phyloP scores from a whole-genome alignment of 2,797 vertebrate species.

The Myotis myotis region DNA sequence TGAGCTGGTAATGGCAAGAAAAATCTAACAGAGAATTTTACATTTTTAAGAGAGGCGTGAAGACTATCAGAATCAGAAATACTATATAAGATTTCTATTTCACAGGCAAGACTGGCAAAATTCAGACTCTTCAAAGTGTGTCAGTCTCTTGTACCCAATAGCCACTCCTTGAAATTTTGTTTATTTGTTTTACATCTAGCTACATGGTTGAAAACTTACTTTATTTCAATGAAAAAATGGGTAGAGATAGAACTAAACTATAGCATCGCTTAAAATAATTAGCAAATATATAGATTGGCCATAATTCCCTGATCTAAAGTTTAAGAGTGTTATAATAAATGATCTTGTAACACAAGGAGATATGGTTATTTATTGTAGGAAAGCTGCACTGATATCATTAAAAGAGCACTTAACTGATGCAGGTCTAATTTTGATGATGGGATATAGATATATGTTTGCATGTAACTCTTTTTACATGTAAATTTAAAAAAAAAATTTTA shows the following conservation, averaged over 20 bases:
- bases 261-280: neutral
- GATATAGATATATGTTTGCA: neutral
- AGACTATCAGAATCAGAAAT: conserved; percentile 52
- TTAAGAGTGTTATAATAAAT: neutral
- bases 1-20: conserved; percentile 53
- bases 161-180: neutral
- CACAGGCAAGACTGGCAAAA: neutral
- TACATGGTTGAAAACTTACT: neutral
- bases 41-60: conserved; percentile 48
- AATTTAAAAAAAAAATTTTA: neutral
- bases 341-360: neutral
- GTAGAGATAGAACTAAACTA: neutral
- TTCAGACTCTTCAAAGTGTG: neutral
- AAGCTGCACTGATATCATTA: neutral
- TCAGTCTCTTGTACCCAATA: neutral
- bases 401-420: neutral
- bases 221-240: neutral
- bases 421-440: neutral
- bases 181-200: neutral
- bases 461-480: neutral
- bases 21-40: conserved; percentile 58
- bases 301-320: neutral
- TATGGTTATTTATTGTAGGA: neutral
- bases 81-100: conserved; percentile 8
- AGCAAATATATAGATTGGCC: neutral